Conservation (phyloP, 2,797 vertebrate genomes). For the Bradypus variegatus region DNA sequence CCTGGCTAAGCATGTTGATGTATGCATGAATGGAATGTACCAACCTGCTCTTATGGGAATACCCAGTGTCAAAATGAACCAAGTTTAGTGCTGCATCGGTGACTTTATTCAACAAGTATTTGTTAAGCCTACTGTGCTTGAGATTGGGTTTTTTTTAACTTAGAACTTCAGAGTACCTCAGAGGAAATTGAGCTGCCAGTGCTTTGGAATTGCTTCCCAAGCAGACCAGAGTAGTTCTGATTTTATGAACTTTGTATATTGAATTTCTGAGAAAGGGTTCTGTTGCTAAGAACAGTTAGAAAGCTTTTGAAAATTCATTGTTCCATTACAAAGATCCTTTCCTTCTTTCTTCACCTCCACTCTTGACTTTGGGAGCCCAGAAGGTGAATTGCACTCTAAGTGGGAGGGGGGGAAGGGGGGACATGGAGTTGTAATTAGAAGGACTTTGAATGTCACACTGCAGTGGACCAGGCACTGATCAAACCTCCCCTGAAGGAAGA, state of each 20-base stretch:
- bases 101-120: not conserved
- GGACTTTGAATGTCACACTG: not conserved
- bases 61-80: not conserved
- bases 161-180: not conserved
- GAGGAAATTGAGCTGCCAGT: not conserved
- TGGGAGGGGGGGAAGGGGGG: too few species aligned
- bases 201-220: not conserved
- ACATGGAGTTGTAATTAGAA: not conserved
- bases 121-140: not conserved
- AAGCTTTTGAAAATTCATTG: constrained; percentile 31
- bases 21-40: not conserved
- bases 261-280: not conserved
- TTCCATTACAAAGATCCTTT: not conserved
- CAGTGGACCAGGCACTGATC: not conserved
- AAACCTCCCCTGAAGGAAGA: constrained; percentile 1
- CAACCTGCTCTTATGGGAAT: not conserved
- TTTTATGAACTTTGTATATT: not conserved
- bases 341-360: not conserved
- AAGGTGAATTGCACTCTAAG: not conserved
- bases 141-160: not conserved
- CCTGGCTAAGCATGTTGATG: not conserved
- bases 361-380: constrained; percentile 26
- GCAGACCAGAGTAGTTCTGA: constrained; percentile 24
- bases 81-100: not conserved
- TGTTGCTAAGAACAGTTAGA: not conserved